A percentile compares a stretch with the other conserved stretches of the same genome.
These are phyloP conservation scores for Erinaceus europaeus DNA, from an alignment of 2,113 vertebrate species.

Conservation along the genomic window DNA sequence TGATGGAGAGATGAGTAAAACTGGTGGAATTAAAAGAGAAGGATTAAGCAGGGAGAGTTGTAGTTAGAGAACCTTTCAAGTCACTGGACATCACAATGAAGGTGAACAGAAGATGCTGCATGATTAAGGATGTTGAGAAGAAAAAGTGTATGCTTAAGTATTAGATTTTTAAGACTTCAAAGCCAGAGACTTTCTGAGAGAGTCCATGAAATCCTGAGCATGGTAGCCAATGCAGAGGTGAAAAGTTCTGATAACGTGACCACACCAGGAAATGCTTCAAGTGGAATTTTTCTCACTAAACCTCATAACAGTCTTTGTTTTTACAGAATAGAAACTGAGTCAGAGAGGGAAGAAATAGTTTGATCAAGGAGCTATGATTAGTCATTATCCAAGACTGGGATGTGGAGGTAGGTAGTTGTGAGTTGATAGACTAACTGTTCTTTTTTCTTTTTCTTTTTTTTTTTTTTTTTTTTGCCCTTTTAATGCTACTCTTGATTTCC, in stretches of 20 bases:
- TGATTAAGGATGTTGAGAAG: background rate
- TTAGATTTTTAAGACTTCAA: background rate
- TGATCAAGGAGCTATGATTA: background rate
- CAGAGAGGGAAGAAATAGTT: background rate
- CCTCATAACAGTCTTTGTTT: background rate
- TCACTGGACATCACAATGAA: background rate
- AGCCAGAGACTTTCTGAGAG: background rate
- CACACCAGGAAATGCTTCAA: background rate
- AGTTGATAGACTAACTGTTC: too few species aligned
- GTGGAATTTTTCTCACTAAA: background rate
- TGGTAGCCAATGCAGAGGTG: background rate
- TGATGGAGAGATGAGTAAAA: background rate
- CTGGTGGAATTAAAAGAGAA: background rate
- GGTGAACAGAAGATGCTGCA: background rate
- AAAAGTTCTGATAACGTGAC: background rate
- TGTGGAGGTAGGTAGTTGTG: background rate
- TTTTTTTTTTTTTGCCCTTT: background rate
- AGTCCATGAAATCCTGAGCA: background rate
- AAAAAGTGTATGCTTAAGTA: background rate
- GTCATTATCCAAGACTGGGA: background rate
- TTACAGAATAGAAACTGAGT: background rate
- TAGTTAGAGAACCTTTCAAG: background rate
- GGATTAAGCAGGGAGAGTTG: background rate
- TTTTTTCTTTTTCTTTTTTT: too few species aligned
- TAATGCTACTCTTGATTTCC: accelerated